Base-by-base conservation (phyloP, 2,888 invertebrate genomes). In the Diaperis boleti region DNA sequence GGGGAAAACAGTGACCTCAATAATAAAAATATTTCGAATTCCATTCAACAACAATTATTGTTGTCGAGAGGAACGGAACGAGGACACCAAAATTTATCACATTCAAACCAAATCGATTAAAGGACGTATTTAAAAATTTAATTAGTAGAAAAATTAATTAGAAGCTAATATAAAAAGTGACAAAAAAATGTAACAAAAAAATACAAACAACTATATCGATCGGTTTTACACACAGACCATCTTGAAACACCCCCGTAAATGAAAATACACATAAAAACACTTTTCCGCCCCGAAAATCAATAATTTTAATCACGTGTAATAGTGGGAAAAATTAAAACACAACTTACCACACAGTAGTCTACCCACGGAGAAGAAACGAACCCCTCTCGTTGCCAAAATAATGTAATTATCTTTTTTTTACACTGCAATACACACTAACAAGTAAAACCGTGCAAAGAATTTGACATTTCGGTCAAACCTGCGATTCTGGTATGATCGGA, bases 401-500 rank as follows among this genome's bases (percentile, higher is more conserved):
- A 17, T 17, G 1, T 17, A 62, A 66, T 69, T 64, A 49, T 59
- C 45, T 60, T 71, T 72, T 73, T 75, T 74, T 74, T 72, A 71
- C 75, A 76, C 73, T 69, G 70, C 75, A 75, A 74, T 73, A 76
- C 74, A 73, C 77, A 77, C 77, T 77, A 80, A 79, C 77, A 79
- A 78, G 76, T 71, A 77, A 80, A 81, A 80, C 79, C 79, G 79
- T 78, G 78, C 78, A 78, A 82, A 81, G 80, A 85, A 86, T 87
- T 88, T 87, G 87, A 88, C 87, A 87, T 88, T 87, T 87, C 86
- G 86, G 87, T 87, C 87, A 86, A 86, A 87, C 87, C 87, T 86
- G 86, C 85, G 83, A 84, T 84, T 82, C 82, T 77, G 87, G 88
- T 85, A 87, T 87, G 84, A 81, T 75, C 75, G 85, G 87, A 85